These are phyloP conservation scores for Diabrotica virgifera DNA, from an alignment of 1,140 invertebrate species.

Conservation along the genomic window DNA sequence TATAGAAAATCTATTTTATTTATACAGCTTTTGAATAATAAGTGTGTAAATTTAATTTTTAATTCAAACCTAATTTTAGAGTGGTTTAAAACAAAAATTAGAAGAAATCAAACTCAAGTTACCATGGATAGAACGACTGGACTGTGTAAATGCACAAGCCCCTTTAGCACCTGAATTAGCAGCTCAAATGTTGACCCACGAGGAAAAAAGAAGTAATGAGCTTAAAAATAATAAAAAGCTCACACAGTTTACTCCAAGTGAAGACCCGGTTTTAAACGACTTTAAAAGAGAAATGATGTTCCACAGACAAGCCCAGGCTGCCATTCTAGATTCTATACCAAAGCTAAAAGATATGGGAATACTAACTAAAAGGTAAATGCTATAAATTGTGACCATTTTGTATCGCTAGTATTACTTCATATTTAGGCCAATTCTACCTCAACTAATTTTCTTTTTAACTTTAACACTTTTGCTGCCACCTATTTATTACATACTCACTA, in stretches of 20 bases:
- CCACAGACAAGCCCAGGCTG: slow-evolving; percentile 87
- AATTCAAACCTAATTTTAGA: slow-evolving; percentile 46
- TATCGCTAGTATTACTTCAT: not conserved
- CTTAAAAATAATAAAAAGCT: slow-evolving; percentile 68
- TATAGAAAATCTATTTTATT: too few relatives aligned
- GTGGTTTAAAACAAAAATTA: slow-evolving; percentile 67
- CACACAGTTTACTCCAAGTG: slow-evolving; percentile 58
- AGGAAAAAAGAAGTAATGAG: slow-evolving; percentile 64
- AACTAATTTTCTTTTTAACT: too few relatives aligned
- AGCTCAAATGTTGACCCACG: slow-evolving; percentile 67
- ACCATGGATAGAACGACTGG: slow-evolving; percentile 83
- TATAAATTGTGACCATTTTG: not conserved
- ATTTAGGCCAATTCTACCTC: too few relatives aligned
- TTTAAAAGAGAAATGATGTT: slow-evolving; percentile 90
- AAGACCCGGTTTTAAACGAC: slow-evolving; percentile 87
- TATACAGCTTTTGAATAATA: too few relatives aligned
- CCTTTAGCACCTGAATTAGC: slow-evolving; percentile 79
- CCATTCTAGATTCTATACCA: slow-evolving; percentile 75
- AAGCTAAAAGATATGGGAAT: slow-evolving; percentile 72
- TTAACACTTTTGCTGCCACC: too few relatives aligned
- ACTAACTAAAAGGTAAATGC: slow-evolving; percentile 62
- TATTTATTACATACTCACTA: too few relatives aligned
- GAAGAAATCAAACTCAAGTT: slow-evolving; percentile 69
- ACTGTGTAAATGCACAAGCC: slow-evolving; percentile 71
- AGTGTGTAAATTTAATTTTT: not conserved